These are phyloP conservation scores for Campoletis raptor DNA, from an alignment of 2,888 invertebrate species.

Conservation along the genomic window DNA sequence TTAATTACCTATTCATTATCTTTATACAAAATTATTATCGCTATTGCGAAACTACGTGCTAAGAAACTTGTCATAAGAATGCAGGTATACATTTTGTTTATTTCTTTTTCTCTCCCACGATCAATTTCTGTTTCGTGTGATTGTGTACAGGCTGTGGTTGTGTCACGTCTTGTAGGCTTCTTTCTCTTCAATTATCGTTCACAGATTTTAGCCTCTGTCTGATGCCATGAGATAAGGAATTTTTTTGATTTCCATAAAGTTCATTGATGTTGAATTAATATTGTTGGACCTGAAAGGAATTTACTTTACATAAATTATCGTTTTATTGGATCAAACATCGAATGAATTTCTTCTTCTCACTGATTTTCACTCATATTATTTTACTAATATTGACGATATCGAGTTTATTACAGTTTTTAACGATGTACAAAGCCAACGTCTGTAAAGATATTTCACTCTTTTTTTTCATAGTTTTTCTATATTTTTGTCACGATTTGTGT, in stretches of 20 bases:
- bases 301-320: not conserved
- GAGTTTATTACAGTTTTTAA: constrained; percentile 3
- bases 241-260: not conserved
- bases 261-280: not conserved
- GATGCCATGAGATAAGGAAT: not conserved
- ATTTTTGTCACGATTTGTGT: constrained; percentile 9
- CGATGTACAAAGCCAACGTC: constrained; percentile 16
- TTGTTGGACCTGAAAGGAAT: not conserved
- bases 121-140: constrained; percentile 25
- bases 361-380: not conserved
- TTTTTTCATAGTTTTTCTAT: not conserved
- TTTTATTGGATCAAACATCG: not conserved
- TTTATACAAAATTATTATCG: constrained; percentile 74
- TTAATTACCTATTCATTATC: constrained; percentile 40
- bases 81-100: constrained; percentile 19
- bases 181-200: constrained; percentile 5
- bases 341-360: not conserved
- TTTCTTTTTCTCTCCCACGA: constrained; percentile 27
- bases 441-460: not conserved
- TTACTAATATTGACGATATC: constrained; percentile 12
- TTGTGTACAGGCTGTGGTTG: constrained; percentile 7
- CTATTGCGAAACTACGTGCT: constrained; percentile 69
- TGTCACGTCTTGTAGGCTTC: not conserved
- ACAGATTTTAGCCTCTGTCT: constrained; percentile 26
- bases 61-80: constrained; percentile 52